Conservation (phyloP, 2,888 invertebrate species). For the Alsophila aescularia region DNA sequence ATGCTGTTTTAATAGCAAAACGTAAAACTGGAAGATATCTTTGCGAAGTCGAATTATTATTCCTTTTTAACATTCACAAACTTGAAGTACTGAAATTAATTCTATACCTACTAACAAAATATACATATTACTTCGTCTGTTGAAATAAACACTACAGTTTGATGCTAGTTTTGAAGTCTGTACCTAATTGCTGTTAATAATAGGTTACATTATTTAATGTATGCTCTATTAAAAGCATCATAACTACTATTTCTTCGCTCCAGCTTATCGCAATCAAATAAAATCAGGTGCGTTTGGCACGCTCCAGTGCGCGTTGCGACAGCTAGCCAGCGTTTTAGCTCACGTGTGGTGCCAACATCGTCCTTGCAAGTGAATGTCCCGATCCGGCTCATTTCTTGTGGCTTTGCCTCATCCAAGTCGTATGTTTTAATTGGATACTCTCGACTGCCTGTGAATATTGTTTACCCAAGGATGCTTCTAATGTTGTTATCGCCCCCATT, state of each 20-base stretch:
- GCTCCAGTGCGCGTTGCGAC: constrained; percentile 26
- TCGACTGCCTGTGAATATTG: background rate
- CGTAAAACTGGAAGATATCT: background rate
- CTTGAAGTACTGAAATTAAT: background rate
- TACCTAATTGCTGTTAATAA: too few species aligned
- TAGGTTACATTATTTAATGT: background rate
- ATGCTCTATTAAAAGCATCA: background rate
- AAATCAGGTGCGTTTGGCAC: constrained; percentile 24
- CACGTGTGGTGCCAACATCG: constrained; percentile 19
- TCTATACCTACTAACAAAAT: too few species aligned
- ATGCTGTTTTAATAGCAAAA: background rate
- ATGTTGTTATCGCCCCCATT: too few species aligned
- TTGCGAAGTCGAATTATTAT: background rate
- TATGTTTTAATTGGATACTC: background rate
- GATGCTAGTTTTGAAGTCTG: too few species aligned
- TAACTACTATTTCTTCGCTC: constrained; percentile 9
- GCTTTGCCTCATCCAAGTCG: background rate
- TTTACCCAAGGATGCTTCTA: background rate
- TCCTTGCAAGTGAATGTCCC: constrained; percentile 24
- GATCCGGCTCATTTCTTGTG: constrained; percentile 6
- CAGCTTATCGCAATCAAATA: constrained; percentile 25
- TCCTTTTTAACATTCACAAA: background rate
- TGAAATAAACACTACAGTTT: background rate
- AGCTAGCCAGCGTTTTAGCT: constrained; percentile 14
- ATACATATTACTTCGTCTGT: background rate